A percentile compares a stretch with the other conserved stretches of the same genome.
These are phyloP conservation scores for Galagoides demidoff DNA, from an alignment of 2,797 vertebrate genomes.

Conservation along the genomic window DNA sequence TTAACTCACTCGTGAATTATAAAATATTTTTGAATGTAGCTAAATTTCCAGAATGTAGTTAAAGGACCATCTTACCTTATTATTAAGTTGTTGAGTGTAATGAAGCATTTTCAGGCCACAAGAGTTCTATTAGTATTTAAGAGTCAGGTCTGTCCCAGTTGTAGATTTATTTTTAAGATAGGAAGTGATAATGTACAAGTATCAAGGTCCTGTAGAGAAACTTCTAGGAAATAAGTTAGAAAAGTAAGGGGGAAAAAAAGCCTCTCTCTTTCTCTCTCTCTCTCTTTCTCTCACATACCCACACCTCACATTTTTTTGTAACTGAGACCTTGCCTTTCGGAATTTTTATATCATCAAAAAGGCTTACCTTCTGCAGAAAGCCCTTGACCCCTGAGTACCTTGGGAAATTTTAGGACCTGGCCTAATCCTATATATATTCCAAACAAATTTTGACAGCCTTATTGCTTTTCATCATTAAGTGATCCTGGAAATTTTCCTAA, in stretches of 20 bases:
- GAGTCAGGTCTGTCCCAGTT: neutral
- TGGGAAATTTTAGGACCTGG: constrained; percentile 74
- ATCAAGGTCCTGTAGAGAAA: constrained; percentile 23
- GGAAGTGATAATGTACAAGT: constrained; percentile 30
- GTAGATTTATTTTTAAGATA: neutral
- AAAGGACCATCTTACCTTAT: constrained; percentile 44
- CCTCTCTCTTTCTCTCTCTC: neutral
- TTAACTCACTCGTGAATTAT: neutral
- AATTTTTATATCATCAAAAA: constrained; percentile 70
- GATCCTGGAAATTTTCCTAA: constrained; percentile 76
- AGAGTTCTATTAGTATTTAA: constrained; percentile 43
- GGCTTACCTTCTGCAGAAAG: constrained; percentile 73
- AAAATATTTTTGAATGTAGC: neutral
- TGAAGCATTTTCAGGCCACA: constrained; percentile 14
- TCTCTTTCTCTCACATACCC: too few species aligned
- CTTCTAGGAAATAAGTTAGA: constrained; percentile 41
- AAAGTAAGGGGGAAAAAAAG: neutral
- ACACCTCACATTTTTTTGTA: constrained; percentile 59
- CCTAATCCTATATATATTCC: constrained; percentile 76
- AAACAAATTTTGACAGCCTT: constrained; percentile 75
- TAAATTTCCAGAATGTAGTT: neutral
- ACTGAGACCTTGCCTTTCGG: constrained; percentile 59
- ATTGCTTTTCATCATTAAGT: constrained; percentile 79
- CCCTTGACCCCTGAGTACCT: constrained; percentile 72
- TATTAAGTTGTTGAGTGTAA: constrained; percentile 23